Evolutionary conservation across 2,113 vertebrate species (phyloP), one percentile per base, ranked within the genome.

Genomic region (Centrocercus urophasianus): DNA sequence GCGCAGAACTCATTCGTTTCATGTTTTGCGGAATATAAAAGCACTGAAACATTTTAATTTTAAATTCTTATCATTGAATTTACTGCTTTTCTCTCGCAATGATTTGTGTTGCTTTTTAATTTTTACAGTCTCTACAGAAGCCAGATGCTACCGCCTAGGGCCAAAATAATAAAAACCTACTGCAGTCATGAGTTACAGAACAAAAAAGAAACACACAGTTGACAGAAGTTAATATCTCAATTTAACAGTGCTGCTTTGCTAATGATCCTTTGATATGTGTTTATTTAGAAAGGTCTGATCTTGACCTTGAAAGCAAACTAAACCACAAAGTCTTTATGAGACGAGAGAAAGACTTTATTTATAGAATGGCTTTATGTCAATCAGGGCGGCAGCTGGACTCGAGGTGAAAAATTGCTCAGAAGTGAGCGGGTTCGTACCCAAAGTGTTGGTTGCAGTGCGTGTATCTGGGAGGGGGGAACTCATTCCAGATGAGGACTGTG

Each of bases 261-360:
- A 98, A 98, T 98, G 98, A 98, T 98, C 98, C 97, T 97, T 98
- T 98, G 97, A 98, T 98, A 98, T 97, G 97, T 98, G 98, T 98
- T 98, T 98, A 98, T 98, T 98, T 98, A 98, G 97, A 97, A 97
- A 97, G 98, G 97, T 97, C 97, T 98, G 97, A 98, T 98, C 97
- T 98, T 98, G 98, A 99, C 99, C 99, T 99, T 99, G 98, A 98
- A 98, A 98, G 97, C 97, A 97, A 98, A 98, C 98, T 96, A 97
- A 98, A 98, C 97, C 94, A 90, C 98, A 97, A 97, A 98, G 98
- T 98, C 98, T 99, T 98, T 98, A 98, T 97, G 96, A 98, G 96
- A 92, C 93, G 81, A 97, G 98, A 98, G 98, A 98, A 98, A 97
- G 97, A 98, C 97, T 98, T 98, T 98, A 98, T 99, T 99, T 99